Evolutionary conservation across 2,113 vertebrate genomes (phyloP).

Genomic region (Micronycteris hirsuta): DNA sequence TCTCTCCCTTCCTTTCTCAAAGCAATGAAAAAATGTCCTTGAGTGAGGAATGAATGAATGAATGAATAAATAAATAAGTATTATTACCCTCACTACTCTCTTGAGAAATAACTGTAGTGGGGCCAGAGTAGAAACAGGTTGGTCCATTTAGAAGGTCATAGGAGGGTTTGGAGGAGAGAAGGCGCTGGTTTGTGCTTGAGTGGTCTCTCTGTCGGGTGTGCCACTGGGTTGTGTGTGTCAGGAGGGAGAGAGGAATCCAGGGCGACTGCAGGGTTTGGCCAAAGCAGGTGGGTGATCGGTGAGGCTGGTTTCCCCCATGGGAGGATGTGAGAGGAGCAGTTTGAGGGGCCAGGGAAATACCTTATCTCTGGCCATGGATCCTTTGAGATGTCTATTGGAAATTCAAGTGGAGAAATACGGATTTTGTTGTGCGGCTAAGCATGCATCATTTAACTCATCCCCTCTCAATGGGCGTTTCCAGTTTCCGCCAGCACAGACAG

Average conservation of each 20-base stretch:
- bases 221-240: background rate
- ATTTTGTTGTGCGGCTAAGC: background rate
- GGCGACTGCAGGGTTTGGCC: background rate
- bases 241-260: background rate
- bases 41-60: background rate
- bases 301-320: background rate
- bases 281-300: background rate
- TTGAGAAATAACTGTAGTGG: background rate
- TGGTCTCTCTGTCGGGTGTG: background rate
- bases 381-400: background rate
- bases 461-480: background rate
- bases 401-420: background rate
- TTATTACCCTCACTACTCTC: background rate
- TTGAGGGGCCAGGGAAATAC: background rate
- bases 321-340: background rate
- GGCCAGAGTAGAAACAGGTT: background rate
- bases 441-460: background rate
- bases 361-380: background rate
- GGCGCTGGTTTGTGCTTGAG: background rate
- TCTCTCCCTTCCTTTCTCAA: too few species aligned
- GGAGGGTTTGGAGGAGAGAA: background rate
- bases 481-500: background rate
- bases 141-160: background rate
- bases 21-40: too few species aligned
- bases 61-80: background rate